Evolutionary conservation across 2,888 invertebrate genomes (phyloP).

Genomic region (Athalia rosae): DNA sequence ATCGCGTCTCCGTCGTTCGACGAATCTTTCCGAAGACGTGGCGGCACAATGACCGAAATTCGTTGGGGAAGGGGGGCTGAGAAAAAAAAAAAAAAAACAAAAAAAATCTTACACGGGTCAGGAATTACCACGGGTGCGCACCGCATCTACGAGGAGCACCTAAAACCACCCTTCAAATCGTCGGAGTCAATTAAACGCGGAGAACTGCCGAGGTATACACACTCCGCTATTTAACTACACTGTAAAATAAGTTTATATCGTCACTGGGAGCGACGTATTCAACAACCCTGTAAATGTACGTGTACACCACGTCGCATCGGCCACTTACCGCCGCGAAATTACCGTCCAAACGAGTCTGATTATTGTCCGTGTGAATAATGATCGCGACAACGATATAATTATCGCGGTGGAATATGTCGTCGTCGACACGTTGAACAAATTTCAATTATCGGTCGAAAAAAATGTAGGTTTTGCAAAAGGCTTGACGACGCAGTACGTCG

Average conservation of each 20-base stretch:
- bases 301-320: not conserved
- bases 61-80: constrained; percentile 35
- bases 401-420: not conserved
- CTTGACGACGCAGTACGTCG: too few species aligned
- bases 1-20: constrained; percentile 51
- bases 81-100: too few species aligned
- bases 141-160: not conserved
- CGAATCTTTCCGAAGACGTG: constrained; percentile 13
- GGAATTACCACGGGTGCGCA: too few species aligned
- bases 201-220: constrained; percentile 52
- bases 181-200: constrained; percentile 57
- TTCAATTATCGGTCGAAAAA: too few species aligned
- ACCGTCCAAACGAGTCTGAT: constrained; percentile 47
- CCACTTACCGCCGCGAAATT: not conserved
- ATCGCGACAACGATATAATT: not conserved
- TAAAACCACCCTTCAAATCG: constrained; percentile 51
- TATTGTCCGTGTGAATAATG: constrained; percentile 48
- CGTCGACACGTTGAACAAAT: too few species aligned
- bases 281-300: constrained; percentile 3
- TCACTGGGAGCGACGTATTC: constrained; percentile 3
- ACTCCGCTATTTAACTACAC: constrained; percentile 62
- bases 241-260: constrained; percentile 61
- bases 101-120: too few species aligned
- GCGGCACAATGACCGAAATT: not conserved
- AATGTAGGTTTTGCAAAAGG: too few species aligned